A percentile compares a stretch with the other conserved stretches of the same genome.
Evolutionary conservation across 2,797 vertebrate species (phyloP).

Genomic region (Pseudomugil tenellus): DNA sequence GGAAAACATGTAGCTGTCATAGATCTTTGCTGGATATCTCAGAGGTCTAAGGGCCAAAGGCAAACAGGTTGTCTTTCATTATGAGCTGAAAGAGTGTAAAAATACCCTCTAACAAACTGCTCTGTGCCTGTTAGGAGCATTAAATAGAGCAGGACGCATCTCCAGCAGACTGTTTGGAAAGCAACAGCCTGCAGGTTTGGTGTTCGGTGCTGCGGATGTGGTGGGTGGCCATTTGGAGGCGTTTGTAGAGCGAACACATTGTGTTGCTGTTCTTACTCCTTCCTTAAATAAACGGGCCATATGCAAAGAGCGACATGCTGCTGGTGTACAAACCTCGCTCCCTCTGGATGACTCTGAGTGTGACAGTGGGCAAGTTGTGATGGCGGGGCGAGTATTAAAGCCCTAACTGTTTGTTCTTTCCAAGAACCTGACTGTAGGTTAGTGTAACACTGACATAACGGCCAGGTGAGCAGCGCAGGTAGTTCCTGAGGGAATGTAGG

Average conservation of each 20-base stretch:
- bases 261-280: conserved; percentile 76
- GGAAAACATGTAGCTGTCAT: conserved; percentile 36
- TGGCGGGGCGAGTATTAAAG: conserved; percentile 20
- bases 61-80: conserved; percentile 64
- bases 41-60: conserved; percentile 49
- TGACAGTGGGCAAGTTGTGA: conserved; percentile 17
- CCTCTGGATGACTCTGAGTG: conserved; percentile 17
- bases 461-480: conserved; percentile 32
- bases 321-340: conserved; percentile 33
- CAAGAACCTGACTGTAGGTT: conserved; percentile 47
- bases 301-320: conserved; percentile 65
- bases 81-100: conserved; percentile 25
- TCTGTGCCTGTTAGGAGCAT: conserved; percentile 36
- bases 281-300: conserved; percentile 80
- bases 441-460: conserved; percentile 69
- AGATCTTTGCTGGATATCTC: conserved; percentile 33
- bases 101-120: conserved; percentile 40
- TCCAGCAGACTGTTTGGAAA: conserved; percentile 21
- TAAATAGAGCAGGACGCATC: conserved; percentile 54
- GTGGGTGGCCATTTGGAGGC: conserved; percentile 75
- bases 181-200: conserved; percentile 43
- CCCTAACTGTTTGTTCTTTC: conserved; percentile 33
- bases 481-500: conserved; percentile 22
- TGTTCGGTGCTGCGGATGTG: conserved; percentile 62
- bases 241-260: conserved; percentile 68